A percentile compares a stretch with the other conserved stretches of the same genome.
phyloP scores from a whole-genome alignment of 2,797 vertebrate genomes.

The Anas acuta region DNA sequence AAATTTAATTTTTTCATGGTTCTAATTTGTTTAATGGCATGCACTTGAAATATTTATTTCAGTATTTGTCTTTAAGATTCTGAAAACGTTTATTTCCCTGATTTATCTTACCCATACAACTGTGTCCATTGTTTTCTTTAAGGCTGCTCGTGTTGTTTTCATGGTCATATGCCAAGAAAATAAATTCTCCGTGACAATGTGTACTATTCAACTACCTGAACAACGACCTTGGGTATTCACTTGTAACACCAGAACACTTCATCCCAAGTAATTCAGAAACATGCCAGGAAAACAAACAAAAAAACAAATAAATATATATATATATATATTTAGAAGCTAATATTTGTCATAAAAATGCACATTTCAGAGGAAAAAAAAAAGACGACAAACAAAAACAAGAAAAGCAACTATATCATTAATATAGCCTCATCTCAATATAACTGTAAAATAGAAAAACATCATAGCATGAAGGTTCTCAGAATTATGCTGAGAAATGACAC shows the following conservation, averaged over 20 bases:
- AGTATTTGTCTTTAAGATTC: not conserved
- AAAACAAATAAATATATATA: not conserved
- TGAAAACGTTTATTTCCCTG: not conserved
- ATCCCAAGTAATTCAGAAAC: not conserved
- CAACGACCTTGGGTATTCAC: not conserved
- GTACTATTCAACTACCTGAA: not conserved
- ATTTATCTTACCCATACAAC: not conserved
- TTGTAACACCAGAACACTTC: not conserved
- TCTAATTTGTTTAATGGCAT: not conserved
- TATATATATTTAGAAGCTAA: not conserved
- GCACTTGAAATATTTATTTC: not conserved
- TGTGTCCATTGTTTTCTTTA: not conserved
- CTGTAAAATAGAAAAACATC: not conserved
- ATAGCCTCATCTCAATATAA: not conserved
- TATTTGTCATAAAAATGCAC: not conserved
- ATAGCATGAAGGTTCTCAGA: not conserved
- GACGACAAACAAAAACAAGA: too few species aligned
- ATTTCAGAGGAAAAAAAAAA: not conserved
- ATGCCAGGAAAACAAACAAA: not conserved
- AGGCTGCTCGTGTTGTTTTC: not conserved
- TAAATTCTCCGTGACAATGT: not conserved
- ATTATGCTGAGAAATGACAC: not conserved
- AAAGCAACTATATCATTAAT: not conserved
- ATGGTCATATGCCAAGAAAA: not conserved
- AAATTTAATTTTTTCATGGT: not conserved